Base-by-base conservation (phyloP, 30 jellyfish, hydroid and myxozoan species). In the Turritopsis rubra region DNA sequence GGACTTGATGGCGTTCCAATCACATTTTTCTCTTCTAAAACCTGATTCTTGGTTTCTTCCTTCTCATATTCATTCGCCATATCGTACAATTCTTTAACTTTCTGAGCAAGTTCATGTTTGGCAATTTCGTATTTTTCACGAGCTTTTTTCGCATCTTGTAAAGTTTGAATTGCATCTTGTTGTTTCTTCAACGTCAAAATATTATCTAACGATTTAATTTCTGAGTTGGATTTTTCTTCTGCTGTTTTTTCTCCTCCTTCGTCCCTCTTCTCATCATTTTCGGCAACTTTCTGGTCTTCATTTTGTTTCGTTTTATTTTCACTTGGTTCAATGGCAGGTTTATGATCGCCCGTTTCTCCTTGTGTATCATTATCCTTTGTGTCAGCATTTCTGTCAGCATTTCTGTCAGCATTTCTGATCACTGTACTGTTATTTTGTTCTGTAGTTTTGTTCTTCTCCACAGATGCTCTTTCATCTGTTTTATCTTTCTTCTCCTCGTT, bases 121-220 rank as follows among this genome's bases (percentile, higher is more conserved):
- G 99, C 99, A 0, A 79, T 20, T 53, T 93, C 99, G 79, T 72
- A 88, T 79, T 85, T 82, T 29, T 85, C 79, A 41, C 92, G 66
- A 3, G 99, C 99, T 29, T 27, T 26, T 68, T 93, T 93, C 21
- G 99, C 99, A 7, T 93, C 99, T 77, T 88, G 85, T 54, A 93
- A 79, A 27, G 95, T 78, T 75, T 88, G 65, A 75, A 93, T 52
- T 28, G 99, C 28, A 20, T 65, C 29, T 65, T 82, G 84, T 82
- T 82, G 86, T 82, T 82, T 82, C 75, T 71, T 28, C 24, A 82
- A 23, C 7, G 77, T 68, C 30, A 68, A 68, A 9, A 68, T 22
- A 27, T 68, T 68, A n/a, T 68, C 77, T 19, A 68, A 19, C 31
- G 77, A 68, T 68, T 68, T 68, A 17, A 68, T 27, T 68, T 68